Conservation (phyloP, 2,888 invertebrate species). For the Archips crataeganus region DNA sequence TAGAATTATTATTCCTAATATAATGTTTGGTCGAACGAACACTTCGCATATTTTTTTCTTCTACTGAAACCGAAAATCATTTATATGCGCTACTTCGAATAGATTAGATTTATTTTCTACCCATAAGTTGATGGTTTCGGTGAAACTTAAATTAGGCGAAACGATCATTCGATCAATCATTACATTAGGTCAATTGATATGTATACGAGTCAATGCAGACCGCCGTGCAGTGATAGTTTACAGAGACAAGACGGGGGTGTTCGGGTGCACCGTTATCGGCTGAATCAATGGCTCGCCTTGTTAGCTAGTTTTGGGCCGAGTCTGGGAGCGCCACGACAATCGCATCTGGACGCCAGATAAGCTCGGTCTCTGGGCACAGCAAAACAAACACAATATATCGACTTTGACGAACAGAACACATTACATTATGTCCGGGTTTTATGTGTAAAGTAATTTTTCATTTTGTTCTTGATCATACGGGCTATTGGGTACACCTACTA, state of each 20-base stretch:
- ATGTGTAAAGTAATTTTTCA: no score
- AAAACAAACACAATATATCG: conserved; percentile 14
- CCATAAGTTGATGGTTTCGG: no score
- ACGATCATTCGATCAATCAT: not conserved
- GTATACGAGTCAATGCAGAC: not conserved
- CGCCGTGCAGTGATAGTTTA: not conserved
- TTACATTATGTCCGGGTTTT: not conserved
- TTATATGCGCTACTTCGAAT: no score
- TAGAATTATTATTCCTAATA: not conserved
- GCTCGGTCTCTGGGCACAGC: conserved; percentile 35
- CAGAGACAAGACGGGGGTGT: not conserved
- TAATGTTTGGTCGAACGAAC: not conserved
- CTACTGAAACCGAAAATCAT: no score
- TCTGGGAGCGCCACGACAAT: conserved; percentile 31
- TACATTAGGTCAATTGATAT: not conserved
- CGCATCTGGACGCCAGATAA: conserved; percentile 37
- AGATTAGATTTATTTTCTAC: no score
- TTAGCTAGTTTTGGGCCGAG: conserved; percentile 16
- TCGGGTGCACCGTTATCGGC: conserved; percentile 13
- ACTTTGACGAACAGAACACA: not conserved
- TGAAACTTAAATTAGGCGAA: not conserved
- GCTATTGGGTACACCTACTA: no score
- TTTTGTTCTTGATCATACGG: no score
- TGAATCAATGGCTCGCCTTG: conserved; percentile 29
- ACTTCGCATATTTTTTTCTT: not conserved